Evolutionary conservation across 2,888 invertebrate genomes (phyloP), one percentile per base, ranked within the genome.

Genomic region (Drepana falcataria): DNA sequence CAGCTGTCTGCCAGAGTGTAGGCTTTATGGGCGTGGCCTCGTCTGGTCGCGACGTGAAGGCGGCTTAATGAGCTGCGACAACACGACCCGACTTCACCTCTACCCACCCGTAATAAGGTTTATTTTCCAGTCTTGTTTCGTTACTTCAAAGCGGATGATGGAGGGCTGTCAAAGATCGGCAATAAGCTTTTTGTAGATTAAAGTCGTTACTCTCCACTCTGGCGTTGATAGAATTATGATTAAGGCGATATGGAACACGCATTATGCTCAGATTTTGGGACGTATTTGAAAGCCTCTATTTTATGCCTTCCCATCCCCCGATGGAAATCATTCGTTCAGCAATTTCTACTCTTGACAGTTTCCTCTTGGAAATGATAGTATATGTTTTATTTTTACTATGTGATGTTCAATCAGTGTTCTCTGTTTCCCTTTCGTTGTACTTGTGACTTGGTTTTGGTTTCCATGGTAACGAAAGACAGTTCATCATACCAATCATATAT

Each of bases 21-120:
- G 52, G 57, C 57, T 54, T 57, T 67, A 64, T 67, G 68, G 84
- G 84, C 82, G 83, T 77, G 79, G 68, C 63, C 52, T 54, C 60
- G 73, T 77, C 78, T 79, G 71, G 63, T 60, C 65, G 61, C 53
- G 60, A 72, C 68, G 68, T 68, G 71, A 68, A 74, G 74, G 75
- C 72, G 70, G 68, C 68, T 66, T 82, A 83, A 84, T 81, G 79
- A 79, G 71, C 66, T 68, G 63, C 63, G 62, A 67, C 61, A 55
- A 34, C 52, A 51, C 58, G 51, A 57, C 51, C 61, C 52, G 73
- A 73, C 60, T 69, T 64, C 66, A 72, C 56, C 75, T 69, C 75
- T 83, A 81, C 78, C 69, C 65, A 59, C 56, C 56, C 49, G 41
- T 1, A 7, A 58, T 60, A 73, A 63, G 60, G 70, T 52, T 55